Conservation (phyloP, 23 tunicate species). For the Corella eumyota region DNA sequence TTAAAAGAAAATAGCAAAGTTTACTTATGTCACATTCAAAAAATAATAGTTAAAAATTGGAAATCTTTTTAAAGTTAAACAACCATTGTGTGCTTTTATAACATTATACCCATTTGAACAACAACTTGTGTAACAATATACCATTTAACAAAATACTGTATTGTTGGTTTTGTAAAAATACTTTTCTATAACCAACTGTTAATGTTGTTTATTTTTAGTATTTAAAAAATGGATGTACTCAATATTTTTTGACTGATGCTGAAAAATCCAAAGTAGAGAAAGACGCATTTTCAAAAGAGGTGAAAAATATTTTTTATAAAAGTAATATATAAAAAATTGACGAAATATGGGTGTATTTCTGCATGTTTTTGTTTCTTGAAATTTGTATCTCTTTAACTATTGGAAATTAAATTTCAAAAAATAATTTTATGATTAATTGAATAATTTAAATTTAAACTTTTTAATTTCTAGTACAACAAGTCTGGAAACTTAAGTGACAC, state of each 20-base stretch:
- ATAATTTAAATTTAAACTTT: background rate
- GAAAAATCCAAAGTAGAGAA: conserved; percentile 25
- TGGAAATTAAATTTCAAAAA: no score
- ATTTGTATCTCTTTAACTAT: no score
- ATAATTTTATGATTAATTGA: no score
- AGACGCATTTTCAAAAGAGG: conserved; percentile 41
- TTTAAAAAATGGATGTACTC: conserved; percentile 56
- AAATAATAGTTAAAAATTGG: background rate
- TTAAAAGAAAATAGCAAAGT: background rate
- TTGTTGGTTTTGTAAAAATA: no score
- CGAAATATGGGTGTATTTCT: no score
- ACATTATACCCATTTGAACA: no score
- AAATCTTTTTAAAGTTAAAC: background rate
- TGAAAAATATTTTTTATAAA: background rate
- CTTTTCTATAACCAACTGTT: no score
- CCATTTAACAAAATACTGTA: no score
- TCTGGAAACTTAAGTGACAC: conserved; percentile 62
- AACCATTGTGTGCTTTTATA: background rate
- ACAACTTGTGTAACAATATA: no score
- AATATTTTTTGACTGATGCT: conserved; percentile 51
- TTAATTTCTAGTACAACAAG: conserved; percentile 49
- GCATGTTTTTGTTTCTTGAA: no score
- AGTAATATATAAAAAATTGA: no score
- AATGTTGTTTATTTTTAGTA: conserved; percentile 27
- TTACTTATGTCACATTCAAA: background rate